These are phyloP conservation scores for Apis mellifera DNA, from an alignment of 1,140 invertebrate species.

Conservation along the genomic window Amel_HAv3.1 CM009936.2:4944001-4944500, in stretches of 20 bases:
- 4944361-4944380: too few species aligned
- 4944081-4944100: not conserved
- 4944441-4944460: not conserved
- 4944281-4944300: not conserved
- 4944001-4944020: not conserved
- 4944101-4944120: not conserved
- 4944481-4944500: not conserved
- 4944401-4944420: not conserved
- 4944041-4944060: not conserved
- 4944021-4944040: not conserved
- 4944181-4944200: conserved; percentile 11
- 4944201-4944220: conserved; percentile 2
- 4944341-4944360: not conserved
- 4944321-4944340: not conserved
- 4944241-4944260: not conserved
- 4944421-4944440: not conserved
- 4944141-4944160: conserved; percentile 1
- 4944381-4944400: not conserved
- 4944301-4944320: conserved; percentile 1
- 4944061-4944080: not conserved
- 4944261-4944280: not conserved
- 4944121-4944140: conserved; percentile 13
- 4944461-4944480: not conserved
- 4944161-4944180: conserved; percentile 12
- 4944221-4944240: not conserved